Evolutionary conservation across 2,113 vertebrate genomes (phyloP), one percentile per base, ranked within the genome.

Genomic region (Corythoichthys intestinalis): DNA sequence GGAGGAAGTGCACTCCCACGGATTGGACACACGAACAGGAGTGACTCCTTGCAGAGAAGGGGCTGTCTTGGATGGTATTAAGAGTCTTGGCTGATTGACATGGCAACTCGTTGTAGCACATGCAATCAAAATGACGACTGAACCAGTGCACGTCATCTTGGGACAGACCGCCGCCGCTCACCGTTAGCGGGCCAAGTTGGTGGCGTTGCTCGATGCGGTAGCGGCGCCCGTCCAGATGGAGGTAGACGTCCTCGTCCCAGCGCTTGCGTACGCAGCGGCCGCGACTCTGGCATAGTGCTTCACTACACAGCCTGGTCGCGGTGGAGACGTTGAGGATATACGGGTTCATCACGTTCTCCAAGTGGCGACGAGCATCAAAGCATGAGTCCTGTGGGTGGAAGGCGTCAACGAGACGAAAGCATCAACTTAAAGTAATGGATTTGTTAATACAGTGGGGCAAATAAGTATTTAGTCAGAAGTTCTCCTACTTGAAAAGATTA

Each of bases 251-350:
- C 4, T 91, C 87, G 79, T 94, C 76, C 93, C 92, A 92, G 4
- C 79, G 35, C 85, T 92, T 95, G 71, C 94, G 84, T 48, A 66
- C 70, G 0, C 94, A 95, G 12, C 90, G 70, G 15, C 94, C 94
- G 39, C 65, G 65, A 4, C 77, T 77, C n/a, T 82, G 77, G 49
- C 93, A 95, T 20, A 95, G 77, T 10, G 81, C 88, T 41, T 80
- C 67, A 71, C 90, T 92, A 63, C 94, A 96, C 56, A 94, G 84
- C 77, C 50, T 88, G 11, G 91, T 78, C n/a, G 93, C 94, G 47
- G 87, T 89, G 0, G 94, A 90, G 65, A 94, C 82, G 0, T 95
- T 96, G 72, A 95, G 72, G 76, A 95, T 77, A 74, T 95, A 96
- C 0, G 87, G 92, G 57, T 87, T 94, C 83, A 95, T 77, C 38